phyloP scores from a whole-genome alignment of 2,888 invertebrate species.

The Caenorhabditis sp. region DNA sequence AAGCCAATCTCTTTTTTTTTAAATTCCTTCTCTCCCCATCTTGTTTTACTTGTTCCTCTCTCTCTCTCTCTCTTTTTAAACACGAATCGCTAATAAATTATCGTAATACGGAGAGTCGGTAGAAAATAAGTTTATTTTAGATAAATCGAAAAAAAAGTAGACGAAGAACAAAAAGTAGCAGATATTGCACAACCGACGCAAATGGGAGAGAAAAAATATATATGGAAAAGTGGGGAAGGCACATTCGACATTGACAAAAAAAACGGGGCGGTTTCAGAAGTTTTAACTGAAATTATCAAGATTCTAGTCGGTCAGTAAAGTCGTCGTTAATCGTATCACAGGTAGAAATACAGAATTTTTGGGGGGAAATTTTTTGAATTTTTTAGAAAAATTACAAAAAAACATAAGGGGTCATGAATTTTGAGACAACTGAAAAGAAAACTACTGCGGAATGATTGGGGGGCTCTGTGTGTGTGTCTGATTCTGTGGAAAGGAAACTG shows the following conservation, averaged over 20 bases:
- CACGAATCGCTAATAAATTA: constrained; percentile 14
- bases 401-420: constrained; percentile 23
- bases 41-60: constrained; percentile 29
- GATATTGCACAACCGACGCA: constrained; percentile 53
- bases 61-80: not conserved
- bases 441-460: constrained; percentile 42
- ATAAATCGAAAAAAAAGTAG: not conserved
- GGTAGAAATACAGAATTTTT: constrained; percentile 41
- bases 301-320: constrained; percentile 35
- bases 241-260: constrained; percentile 31
- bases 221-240: constrained; percentile 25
- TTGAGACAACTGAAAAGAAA: constrained; percentile 7
- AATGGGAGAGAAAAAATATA: not conserved
- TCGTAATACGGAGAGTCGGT: not conserved
- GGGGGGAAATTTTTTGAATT: not conserved
- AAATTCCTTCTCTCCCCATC: not conserved
- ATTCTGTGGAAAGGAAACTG: constrained; percentile 13
- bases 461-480: not conserved
- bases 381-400: not conserved
- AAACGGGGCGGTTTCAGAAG: constrained; percentile 15
- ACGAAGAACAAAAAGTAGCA: not conserved
- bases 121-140: constrained; percentile 16
- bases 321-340: constrained; percentile 49
- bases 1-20: not conserved
- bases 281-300: constrained; percentile 9